phyloP scores from a whole-genome alignment of 1,140 invertebrate species.

The Neomicropteryx cornuta region DNA sequence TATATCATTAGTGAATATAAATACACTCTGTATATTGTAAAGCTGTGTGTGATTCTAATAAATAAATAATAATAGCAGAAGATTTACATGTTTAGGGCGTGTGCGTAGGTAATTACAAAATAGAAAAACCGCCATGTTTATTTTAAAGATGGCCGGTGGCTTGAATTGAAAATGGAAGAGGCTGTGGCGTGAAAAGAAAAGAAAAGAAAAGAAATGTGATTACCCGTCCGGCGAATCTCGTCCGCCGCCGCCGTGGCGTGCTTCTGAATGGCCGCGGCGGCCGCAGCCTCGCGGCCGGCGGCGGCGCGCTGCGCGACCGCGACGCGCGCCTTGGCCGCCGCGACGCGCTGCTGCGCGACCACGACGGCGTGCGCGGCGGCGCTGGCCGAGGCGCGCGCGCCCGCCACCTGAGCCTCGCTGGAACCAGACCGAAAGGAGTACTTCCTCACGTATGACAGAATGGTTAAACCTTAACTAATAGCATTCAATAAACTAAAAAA shows the following conservation, averaged over 20 bases:
- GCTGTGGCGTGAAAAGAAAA: neutral
- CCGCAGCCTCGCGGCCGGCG: constrained; percentile 28
- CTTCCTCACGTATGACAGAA: neutral
- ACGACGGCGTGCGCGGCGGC: constrained; percentile 31
- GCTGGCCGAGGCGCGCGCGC: constrained; percentile 26
- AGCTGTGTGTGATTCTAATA: too few species aligned
- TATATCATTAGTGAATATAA: too few species aligned
- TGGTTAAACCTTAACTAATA: neutral
- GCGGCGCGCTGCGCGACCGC: constrained; percentile 31
- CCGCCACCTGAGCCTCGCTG: constrained; percentile 29
- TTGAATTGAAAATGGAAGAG: neutral
- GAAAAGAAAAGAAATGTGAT: neutral
- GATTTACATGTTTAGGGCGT: too few species aligned
- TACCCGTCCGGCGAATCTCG: constrained; percentile 30
- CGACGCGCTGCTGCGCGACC: constrained; percentile 27
- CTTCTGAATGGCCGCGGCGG: constrained; percentile 28
- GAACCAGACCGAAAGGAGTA: neutral
- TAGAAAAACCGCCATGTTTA: neutral
- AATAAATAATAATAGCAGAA: too few species aligned
- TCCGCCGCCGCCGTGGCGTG: constrained; percentile 30
- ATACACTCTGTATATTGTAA: too few species aligned
- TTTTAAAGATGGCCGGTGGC: neutral
- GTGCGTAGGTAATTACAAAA: neutral
- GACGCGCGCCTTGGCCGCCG: constrained; percentile 28
- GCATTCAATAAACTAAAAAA: neutral